Evolutionary conservation across 2,888 invertebrate genomes (phyloP).

Genomic region (Neoascia interrupta): DNA sequence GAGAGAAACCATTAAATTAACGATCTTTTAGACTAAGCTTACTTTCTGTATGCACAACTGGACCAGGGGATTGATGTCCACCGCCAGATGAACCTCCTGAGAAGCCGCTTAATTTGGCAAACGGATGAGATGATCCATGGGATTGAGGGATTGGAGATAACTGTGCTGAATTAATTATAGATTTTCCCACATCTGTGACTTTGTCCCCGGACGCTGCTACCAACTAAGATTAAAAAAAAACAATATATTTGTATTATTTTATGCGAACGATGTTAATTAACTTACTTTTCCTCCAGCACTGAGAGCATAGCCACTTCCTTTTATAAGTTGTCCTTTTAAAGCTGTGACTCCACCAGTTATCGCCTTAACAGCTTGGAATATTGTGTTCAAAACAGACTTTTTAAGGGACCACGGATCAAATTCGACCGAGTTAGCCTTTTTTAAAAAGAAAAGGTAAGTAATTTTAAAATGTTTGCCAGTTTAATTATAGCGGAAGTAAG

Average conservation of each 20-base stretch:
- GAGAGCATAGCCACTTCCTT: constrained; percentile 88
- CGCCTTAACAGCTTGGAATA: constrained; percentile 93
- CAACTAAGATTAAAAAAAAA: constrained; percentile 79
- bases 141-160: constrained; percentile 79
- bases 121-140: constrained; percentile 75
- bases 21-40: constrained; percentile 70
- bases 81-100: constrained; percentile 76
- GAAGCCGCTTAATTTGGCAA: constrained; percentile 76
- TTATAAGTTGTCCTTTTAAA: constrained; percentile 92
- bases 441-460: no score
- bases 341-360: constrained; percentile 93
- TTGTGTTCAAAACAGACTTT: constrained; percentile 89
- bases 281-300: constrained; percentile 82
- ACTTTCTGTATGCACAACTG: constrained; percentile 78
- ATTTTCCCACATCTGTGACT: constrained; percentile 88
- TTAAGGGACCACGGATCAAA: constrained; percentile 89
- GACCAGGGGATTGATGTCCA: constrained; percentile 73
- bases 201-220: constrained; percentile 89
- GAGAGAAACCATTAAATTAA: not conserved
- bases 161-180: constrained; percentile 88
- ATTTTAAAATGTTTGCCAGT: no score
- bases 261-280: not conserved
- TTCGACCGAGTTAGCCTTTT: constrained; percentile 77
- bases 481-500: no score
- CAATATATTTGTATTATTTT: not conserved